A percentile compares a stretch with the other conserved stretches of the same genome.
Conservation (phyloP, 1,140 invertebrate species). For the Glossosoma conforme region DNA sequence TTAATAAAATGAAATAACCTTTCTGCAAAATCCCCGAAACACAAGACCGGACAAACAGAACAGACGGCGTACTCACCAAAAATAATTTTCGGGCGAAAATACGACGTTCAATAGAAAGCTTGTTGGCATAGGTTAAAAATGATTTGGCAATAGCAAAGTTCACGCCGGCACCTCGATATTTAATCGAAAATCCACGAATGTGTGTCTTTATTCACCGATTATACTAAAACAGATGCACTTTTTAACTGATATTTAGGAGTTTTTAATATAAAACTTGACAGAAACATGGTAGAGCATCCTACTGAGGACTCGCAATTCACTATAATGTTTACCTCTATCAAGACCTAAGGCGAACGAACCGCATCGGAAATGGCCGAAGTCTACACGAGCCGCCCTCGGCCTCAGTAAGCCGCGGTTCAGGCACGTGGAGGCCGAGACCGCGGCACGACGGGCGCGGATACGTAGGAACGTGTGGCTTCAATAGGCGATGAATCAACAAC, state of each 20-base stretch:
- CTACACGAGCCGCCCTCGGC: too few species aligned
- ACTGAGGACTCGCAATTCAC: slow-evolving; percentile 13
- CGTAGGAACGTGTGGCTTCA: slow-evolving; percentile 8
- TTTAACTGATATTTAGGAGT: slow-evolving; percentile 1
- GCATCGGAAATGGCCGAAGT: too few species aligned
- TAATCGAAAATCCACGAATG: slow-evolving; percentile 2
- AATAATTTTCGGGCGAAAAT: slow-evolving; percentile 11
- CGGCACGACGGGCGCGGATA: slow-evolving; percentile 6
- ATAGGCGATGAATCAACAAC: too few species aligned
- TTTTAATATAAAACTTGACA: slow-evolving; percentile 19
- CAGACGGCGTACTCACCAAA: slow-evolving; percentile 12
- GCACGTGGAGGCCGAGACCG: too few species aligned
- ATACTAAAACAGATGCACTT: not conserved
- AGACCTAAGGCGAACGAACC: too few species aligned
- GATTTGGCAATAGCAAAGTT: slow-evolving; percentile 17
- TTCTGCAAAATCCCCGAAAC: too few species aligned
- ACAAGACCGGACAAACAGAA: too few species aligned
- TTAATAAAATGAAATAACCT: too few species aligned
- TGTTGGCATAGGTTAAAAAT: slow-evolving; percentile 26
- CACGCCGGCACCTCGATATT: slow-evolving; percentile 5
- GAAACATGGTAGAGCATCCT: slow-evolving; percentile 25
- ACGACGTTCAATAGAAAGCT: slow-evolving; percentile 15
- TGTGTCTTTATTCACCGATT: slow-evolving; percentile 2
- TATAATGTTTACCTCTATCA: slow-evolving; percentile 30
- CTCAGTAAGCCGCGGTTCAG: slow-evolving; percentile 13